Evolutionary conservation across 2,888 invertebrate genomes (phyloP).

Genomic region (Mechanitis mazaeus): DNA sequence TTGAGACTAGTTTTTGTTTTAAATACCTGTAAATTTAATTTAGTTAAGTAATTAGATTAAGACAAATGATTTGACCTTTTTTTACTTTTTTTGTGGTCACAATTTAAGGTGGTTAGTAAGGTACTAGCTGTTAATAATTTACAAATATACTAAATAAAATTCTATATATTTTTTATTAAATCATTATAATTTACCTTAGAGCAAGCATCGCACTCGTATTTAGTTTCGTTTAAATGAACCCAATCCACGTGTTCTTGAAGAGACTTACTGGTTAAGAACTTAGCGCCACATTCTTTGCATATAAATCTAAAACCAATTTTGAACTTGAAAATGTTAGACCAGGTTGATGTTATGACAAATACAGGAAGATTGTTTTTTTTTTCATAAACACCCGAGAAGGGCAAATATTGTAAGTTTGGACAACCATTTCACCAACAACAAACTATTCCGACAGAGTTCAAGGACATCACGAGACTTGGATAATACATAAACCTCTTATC

Average conservation of each 20-base stretch:
- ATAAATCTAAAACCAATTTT: conserved; percentile 39
- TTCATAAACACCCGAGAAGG: no score
- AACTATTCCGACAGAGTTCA: no score
- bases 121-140: no score
- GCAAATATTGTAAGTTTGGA: no score
- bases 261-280: conserved; percentile 42
- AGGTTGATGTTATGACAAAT: no score
- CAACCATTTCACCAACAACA: no score
- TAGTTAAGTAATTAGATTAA: not conserved
- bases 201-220: conserved; percentile 48
- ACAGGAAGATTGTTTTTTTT: no score
- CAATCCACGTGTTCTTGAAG: conserved; percentile 54
- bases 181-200: conserved; percentile 42
- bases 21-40: conserved; percentile 44
- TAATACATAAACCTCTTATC: conserved; percentile 40
- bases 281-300: conserved; percentile 51
- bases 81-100: not conserved
- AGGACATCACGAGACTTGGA: no score
- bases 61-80: no score
- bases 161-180: not conserved
- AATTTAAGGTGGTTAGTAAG: not conserved
- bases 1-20: conserved; percentile 39
- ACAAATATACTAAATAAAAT: no score
- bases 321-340: no score
- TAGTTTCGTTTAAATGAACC: conserved; percentile 49